phyloP scores from a whole-genome alignment of 64 coral and sea anemone species.

The Pachyseris speciosa region DNA sequence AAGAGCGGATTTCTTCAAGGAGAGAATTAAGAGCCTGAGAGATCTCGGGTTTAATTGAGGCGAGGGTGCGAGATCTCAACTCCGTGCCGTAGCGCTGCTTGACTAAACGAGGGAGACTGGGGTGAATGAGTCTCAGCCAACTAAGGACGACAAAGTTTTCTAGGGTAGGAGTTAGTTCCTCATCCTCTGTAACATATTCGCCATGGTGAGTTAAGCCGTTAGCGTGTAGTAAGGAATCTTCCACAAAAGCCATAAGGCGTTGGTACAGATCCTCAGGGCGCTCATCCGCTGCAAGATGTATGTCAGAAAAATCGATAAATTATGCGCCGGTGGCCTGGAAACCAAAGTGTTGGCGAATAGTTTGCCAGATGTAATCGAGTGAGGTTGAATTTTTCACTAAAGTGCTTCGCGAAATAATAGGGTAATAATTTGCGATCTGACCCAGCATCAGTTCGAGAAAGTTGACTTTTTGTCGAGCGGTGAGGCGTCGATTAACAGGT shows the following conservation, averaged over 20 bases:
- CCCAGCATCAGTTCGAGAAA: too few species aligned
- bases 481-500: too few species aligned
- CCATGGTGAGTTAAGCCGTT: slow-evolving; percentile 36
- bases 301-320: slow-evolving; percentile 62
- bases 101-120: not conserved
- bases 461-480: too few species aligned
- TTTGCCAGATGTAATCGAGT: slow-evolving; percentile 30
- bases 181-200: slow-evolving; percentile 2
- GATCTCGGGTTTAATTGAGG: slow-evolving; percentile 52
- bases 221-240: slow-evolving; percentile 13
- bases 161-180: slow-evolving; percentile 24
- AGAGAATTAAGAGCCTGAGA: slow-evolving; percentile 35
- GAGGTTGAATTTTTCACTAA: slow-evolving; percentile 47
- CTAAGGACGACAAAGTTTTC: slow-evolving; percentile 44
- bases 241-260: slow-evolving; percentile 38
- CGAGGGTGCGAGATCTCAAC: slow-evolving; percentile 32
- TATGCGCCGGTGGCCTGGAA: slow-evolving; percentile 49
- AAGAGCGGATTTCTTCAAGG: slow-evolving; percentile 31
- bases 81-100: slow-evolving; percentile 58
- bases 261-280: slow-evolving; percentile 45
- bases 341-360: slow-evolving; percentile 45
- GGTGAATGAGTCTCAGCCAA: slow-evolving; percentile 32
- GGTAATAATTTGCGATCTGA: too few species aligned
- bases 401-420: not conserved
- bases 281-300: slow-evolving; percentile 31